Evolutionary conservation across 2,888 invertebrate genomes (phyloP).

Genomic region (Blomia tropicalis): DNA sequence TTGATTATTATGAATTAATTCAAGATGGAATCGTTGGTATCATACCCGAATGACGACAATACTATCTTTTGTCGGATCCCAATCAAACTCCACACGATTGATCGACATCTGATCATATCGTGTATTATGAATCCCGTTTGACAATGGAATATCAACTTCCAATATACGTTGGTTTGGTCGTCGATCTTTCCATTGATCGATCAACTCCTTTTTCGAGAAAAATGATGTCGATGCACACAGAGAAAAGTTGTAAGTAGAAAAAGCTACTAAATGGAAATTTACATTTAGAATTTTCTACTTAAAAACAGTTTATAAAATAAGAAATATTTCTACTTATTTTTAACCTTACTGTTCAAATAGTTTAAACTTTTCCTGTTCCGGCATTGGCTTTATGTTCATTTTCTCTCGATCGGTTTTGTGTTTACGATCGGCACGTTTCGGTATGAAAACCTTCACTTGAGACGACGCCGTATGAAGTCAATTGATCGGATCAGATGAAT

Average conservation of each 20-base stretch:
- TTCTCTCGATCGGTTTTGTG: constrained; percentile 93
- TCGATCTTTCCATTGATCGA: constrained; percentile 72
- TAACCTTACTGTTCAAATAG: too few species aligned
- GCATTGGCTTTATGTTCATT: constrained; percentile 62
- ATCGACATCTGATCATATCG: constrained; percentile 51
- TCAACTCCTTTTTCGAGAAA: constrained; percentile 84
- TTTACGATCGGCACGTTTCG: constrained; percentile 90
- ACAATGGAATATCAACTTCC: constrained; percentile 75
- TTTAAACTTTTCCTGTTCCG: constrained; percentile 74
- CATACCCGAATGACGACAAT: constrained; percentile 78
- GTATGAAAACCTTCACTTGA: constrained; percentile 71
- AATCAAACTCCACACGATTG: constrained; percentile 71
- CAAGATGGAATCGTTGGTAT: neutral
- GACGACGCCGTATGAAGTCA: constrained; percentile 85
- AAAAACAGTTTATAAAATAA: too few species aligned
- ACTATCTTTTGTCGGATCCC: constrained; percentile 91
- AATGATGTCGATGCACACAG: too few species aligned
- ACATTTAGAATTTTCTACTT: too few species aligned
- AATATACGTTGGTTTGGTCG: constrained; percentile 79
- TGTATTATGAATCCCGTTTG: constrained; percentile 73
- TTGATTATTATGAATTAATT: neutral
- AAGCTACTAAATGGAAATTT: too few species aligned
- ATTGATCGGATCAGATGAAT: constrained; percentile 39
- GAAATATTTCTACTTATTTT: too few species aligned
- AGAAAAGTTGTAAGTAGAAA: too few species aligned